These are phyloP conservation scores for Rhysida immarginata DNA, from an alignment of 1,140 invertebrate genomes.

Conservation along the genomic window DNA sequence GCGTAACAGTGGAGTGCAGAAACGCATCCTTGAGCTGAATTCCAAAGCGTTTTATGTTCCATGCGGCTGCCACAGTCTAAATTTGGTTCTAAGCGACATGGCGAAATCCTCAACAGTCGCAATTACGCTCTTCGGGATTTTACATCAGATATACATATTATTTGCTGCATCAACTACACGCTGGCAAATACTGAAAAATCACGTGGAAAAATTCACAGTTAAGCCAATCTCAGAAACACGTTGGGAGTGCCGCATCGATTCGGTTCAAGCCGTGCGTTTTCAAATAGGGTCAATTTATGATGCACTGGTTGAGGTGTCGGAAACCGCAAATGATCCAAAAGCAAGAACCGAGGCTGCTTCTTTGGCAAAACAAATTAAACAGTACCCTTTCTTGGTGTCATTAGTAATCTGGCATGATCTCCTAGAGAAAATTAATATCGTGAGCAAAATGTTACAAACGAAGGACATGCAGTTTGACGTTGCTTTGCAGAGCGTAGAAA, in stretches of 20 bases:
- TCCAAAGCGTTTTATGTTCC: constrained; percentile 8
- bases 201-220: constrained; percentile 20
- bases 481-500: too few relatives aligned
- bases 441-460: too few relatives aligned
- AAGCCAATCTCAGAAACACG: constrained; percentile 22
- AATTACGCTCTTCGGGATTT: constrained; percentile 17
- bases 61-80: constrained; percentile 7
- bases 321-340: background rate
- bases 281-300: background rate
- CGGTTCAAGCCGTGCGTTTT: background rate
- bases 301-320: background rate
- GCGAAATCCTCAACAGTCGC: constrained; percentile 13
- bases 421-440: background rate
- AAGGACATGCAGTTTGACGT: too few relatives aligned
- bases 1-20: background rate
- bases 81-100: constrained; percentile 16
- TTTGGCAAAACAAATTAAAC: background rate
- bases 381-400: background rate
- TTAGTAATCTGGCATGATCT: background rate
- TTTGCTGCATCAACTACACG: constrained; percentile 21
- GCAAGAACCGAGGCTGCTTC: background rate
- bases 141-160: constrained; percentile 22
- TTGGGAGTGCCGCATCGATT: constrained; percentile 14
- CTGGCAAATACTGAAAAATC: constrained; percentile 20
- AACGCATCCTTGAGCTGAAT: constrained; percentile 3